phyloP scores from a whole-genome alignment of 2,888 invertebrate genomes.

The Cheilosia pagana region DNA sequence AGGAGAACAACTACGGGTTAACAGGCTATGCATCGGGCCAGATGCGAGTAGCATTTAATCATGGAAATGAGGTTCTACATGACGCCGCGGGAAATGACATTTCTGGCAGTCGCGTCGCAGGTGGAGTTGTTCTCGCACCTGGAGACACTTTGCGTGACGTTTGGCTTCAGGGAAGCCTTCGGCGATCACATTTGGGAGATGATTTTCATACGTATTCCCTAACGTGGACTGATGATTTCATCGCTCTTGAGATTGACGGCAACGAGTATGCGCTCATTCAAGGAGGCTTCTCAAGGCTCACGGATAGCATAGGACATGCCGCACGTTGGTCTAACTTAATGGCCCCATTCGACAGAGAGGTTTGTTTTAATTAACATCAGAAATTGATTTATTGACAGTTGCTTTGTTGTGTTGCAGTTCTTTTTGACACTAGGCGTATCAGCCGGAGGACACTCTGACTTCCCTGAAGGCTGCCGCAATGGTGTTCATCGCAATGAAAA shows the following conservation, averaged over 20 bases:
- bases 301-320: constrained; percentile 79
- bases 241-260: constrained; percentile 84
- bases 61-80: constrained; percentile 85
- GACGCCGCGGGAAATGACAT: constrained; percentile 78
- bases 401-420: constrained; percentile 85
- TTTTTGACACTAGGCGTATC: constrained; percentile 90
- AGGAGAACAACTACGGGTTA: constrained; percentile 86
- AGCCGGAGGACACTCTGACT: constrained; percentile 90
- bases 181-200: constrained; percentile 84
- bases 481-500: constrained; percentile 83
- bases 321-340: constrained; percentile 86
- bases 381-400: neutral
- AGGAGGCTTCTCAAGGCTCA: constrained; percentile 78
- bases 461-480: constrained; percentile 85
- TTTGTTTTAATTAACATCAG: constrained; percentile 77
- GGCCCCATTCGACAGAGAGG: constrained; percentile 91
- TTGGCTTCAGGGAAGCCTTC: constrained; percentile 77
- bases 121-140: constrained; percentile 79
- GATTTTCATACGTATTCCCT: constrained; percentile 88
- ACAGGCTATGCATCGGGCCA: constrained; percentile 87
- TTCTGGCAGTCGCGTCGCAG: constrained; percentile 80
- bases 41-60: constrained; percentile 88
- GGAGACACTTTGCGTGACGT: constrained; percentile 81
- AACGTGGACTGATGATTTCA: constrained; percentile 85
- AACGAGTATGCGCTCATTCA: constrained; percentile 84